Base-by-base conservation (phyloP, 1,140 invertebrate genomes). In the Leptinotarsa defecta region DNA sequence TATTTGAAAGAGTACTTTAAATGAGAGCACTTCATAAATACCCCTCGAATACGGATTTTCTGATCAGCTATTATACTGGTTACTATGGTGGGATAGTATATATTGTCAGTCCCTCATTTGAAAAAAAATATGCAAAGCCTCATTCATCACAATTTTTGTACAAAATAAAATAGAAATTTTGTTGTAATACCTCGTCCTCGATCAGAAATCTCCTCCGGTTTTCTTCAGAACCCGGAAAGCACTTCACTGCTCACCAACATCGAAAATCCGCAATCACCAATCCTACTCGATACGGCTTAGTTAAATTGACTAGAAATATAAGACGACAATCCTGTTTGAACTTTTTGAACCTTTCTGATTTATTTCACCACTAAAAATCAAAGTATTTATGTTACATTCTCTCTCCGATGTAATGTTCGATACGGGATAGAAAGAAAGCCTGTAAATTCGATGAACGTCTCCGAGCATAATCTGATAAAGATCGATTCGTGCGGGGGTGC, bases 241-340 rank as follows among this genome's bases (percentile, higher is more conserved):
- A 57, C 52, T 15, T 19, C 52, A 15, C 52, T 57, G 52, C n/a
- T n/a, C 15, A 17, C 52, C 52, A 19, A 15, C 15, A 0, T 2
- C 17, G 13, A 19, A 57, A 57, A 57, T 34, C 67, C 43, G 4
- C 67, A 27, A 68, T 68, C 27, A 48, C n/a, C n/a, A 68, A 19
- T 43, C 67, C n/a, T 19, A 19, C 67, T n/a, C 67, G 15, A 68
- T 68, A n/a, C 67, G 67, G 67, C 43, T 68, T 48, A 68, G 67
- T 68, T 68, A 68, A 68, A 68, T 68, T 48, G 67, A 68, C 24
- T 48, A 68, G 67, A 68, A 68, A 68, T 43, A 68, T 68, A 19
- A 49, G 67, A 68, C 67, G 67, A 68, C 67, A 68, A 68, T 68
- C n/a, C 67, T 43, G 67, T 68, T 68, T 68, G 67, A 68, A 68